Conservation (phyloP, 2,113 vertebrate genomes). For the Gallinago paraguaiae region DNA sequence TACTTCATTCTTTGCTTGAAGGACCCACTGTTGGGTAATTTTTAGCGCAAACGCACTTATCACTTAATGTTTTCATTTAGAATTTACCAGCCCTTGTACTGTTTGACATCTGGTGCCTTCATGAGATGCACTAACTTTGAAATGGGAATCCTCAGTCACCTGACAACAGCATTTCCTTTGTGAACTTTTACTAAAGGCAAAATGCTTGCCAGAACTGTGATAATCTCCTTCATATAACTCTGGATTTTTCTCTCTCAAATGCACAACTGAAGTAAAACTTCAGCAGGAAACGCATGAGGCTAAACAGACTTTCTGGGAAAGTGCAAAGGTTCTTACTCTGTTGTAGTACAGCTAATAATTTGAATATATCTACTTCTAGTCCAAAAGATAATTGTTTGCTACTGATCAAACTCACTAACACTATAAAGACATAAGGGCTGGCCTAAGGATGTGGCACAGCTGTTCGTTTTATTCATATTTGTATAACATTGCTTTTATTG, state of each 20-base stretch:
- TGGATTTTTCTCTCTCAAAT: background rate
- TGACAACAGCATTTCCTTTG: background rate
- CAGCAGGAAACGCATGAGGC: background rate
- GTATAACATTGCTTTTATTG: background rate
- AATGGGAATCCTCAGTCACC: background rate
- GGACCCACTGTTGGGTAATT: background rate
- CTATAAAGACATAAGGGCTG: background rate
- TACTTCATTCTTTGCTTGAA: background rate
- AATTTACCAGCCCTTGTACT: background rate
- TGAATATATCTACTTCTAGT: background rate
- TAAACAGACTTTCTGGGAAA: background rate
- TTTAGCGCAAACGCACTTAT: background rate
- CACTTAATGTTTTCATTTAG: background rate
- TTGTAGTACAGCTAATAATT: background rate
- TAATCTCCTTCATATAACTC: background rate
- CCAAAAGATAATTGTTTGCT: background rate
- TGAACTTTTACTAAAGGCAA: background rate
- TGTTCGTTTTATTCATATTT: background rate
- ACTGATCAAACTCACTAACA: background rate
- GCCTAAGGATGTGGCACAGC: background rate
- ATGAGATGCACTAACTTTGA: background rate
- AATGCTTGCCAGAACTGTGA: background rate
- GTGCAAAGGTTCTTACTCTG: background rate
- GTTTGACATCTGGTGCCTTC: background rate
- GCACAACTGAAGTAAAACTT: background rate